Evolutionary conservation across 92 coral and sea anemone genomes (phyloP).

Genomic region (Porites divaricata): DNA sequence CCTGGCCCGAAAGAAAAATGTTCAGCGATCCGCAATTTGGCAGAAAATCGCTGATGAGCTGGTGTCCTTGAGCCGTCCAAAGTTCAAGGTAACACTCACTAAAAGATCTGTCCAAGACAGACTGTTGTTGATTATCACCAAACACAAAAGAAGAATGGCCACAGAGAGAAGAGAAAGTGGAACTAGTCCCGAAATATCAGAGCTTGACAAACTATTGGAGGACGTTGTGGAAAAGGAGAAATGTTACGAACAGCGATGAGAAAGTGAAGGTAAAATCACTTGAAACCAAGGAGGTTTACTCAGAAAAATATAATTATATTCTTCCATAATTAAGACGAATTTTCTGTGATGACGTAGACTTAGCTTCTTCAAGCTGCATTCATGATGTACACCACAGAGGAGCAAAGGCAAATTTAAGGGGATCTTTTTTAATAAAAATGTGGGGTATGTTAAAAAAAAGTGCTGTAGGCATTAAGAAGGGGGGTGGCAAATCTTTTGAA

Average conservation of each 20-base stretch:
- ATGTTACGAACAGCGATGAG: conserved; percentile 26
- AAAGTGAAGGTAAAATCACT: conserved; percentile 22
- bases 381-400: too few relatives aligned
- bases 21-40: conserved; percentile 2
- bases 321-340: too few relatives aligned
- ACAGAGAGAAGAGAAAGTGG: conserved; percentile 26
- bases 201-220: conserved; percentile 28
- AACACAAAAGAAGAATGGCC: conserved; percentile 18
- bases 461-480: too few relatives aligned
- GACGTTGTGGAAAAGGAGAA: conserved; percentile 22
- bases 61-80: not conserved
- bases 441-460: too few relatives aligned
- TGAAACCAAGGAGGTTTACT: not conserved
- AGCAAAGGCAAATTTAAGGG: too few relatives aligned
- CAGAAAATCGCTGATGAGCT: conserved; percentile 11
- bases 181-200: conserved; percentile 14
- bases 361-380: too few relatives aligned
- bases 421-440: too few relatives aligned
- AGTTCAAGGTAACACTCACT: conserved; percentile 16
- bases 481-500: too few relatives aligned
- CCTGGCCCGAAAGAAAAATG: conserved; percentile 16
- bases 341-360: too few relatives aligned
- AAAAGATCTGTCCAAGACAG: conserved; percentile 28
- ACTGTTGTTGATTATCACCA: conserved; percentile 4
- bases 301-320: too few relatives aligned